phyloP scores from a whole-genome alignment of 2,113 vertebrate species.

The Anarrhichthys ocellatus region DNA sequence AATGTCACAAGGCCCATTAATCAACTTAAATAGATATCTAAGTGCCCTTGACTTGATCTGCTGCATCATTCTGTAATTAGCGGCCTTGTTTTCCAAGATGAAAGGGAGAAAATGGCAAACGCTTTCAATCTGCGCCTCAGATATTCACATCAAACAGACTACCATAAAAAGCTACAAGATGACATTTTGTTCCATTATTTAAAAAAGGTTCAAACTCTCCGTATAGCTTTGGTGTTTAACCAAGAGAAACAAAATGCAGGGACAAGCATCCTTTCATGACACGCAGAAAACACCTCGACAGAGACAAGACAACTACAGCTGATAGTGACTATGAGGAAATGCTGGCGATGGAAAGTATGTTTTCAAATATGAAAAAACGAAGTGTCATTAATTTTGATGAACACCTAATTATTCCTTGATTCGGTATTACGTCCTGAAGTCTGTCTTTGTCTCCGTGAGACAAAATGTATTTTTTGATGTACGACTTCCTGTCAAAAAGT shows the following conservation, averaged over 20 bases:
- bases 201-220: constrained; percentile 9
- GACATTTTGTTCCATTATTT: constrained; percentile 46
- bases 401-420: constrained; percentile 1
- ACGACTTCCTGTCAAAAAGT: not conserved
- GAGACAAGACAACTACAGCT: not conserved
- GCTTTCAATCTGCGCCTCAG: not conserved
- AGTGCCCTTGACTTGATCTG: constrained; percentile 55
- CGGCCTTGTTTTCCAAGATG: constrained; percentile 40
- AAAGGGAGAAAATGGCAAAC: constrained; percentile 44
- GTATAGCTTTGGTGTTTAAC: constrained; percentile 13
- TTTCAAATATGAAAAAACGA: not conserved
- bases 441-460: not conserved
- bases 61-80: constrained; percentile 69
- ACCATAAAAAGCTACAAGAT: constrained; percentile 34
- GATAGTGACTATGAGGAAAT: no score
- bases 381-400: not conserved
- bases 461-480: not conserved
- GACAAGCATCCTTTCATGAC: constrained; percentile 1
- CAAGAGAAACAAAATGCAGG: not conserved
- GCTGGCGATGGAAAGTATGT: not conserved
- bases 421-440: not conserved
- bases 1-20: constrained; percentile 75
- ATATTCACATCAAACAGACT: constrained; percentile 17
- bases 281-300: not conserved
- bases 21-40: constrained; percentile 71